Evolutionary conservation across 2,113 vertebrate species (phyloP).

Genomic region (Speoplatyrhinus poulsoni): DNA sequence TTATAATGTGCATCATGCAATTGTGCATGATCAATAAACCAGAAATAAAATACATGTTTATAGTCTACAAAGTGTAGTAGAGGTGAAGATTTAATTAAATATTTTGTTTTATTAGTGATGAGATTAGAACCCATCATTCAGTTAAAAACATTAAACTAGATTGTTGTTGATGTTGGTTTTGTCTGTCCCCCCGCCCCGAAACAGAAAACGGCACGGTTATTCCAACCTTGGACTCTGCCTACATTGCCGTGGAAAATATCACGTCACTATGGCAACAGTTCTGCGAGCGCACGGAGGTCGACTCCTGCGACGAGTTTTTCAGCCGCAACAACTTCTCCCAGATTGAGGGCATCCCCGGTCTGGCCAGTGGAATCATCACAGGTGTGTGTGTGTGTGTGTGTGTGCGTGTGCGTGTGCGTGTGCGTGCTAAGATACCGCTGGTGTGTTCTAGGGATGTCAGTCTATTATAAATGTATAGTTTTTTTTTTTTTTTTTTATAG

Average conservation of each 20-base stretch:
- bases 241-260: conserved; percentile 40
- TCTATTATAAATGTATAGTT: not conserved
- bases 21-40: too few species aligned
- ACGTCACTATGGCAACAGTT: conserved; percentile 80
- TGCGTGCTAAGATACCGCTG: not conserved
- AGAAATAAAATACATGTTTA: too few species aligned
- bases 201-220: conserved; percentile 51
- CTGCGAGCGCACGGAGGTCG: conserved; percentile 68
- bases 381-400: conserved; percentile 58
- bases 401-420: conserved; percentile 9
- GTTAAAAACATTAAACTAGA: too few species aligned
- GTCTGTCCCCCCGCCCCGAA: too few species aligned
- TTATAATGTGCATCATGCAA: too few species aligned
- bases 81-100: too few species aligned
- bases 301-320: conserved; percentile 86
- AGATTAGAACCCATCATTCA: not conserved
- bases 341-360: conserved; percentile 83
- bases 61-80: too few species aligned
- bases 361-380: conserved; percentile 82
- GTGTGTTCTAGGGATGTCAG: not conserved
- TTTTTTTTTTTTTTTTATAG: too few species aligned
- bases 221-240: conserved; percentile 21
- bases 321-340: conserved; percentile 77
- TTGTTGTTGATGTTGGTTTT: too few species aligned
- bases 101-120: too few species aligned